Conservation (phyloP, 2,888 invertebrate genomes). For the Dynastes hyllus region DNA sequence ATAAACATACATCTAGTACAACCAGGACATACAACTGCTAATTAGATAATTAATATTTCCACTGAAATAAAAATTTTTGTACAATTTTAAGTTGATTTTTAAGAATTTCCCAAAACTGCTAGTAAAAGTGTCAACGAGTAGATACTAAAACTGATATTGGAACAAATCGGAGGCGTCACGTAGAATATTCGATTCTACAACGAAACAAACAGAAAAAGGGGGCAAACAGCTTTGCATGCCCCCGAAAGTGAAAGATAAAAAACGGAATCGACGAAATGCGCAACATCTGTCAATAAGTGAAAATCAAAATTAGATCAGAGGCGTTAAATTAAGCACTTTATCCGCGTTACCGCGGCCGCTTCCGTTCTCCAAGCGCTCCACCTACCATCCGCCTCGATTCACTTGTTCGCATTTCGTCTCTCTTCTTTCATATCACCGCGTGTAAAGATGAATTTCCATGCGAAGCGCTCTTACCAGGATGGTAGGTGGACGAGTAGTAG, state of each 20-base stretch:
- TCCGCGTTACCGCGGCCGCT: background rate
- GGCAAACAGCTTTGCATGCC: too few relatives aligned
- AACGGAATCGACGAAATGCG: constrained; percentile 3
- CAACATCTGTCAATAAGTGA: constrained; percentile 34
- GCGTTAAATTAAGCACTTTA: constrained; percentile 37
- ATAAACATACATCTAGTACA: too few relatives aligned
- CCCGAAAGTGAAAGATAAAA: too few relatives aligned
- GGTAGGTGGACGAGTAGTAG: constrained; percentile 1
- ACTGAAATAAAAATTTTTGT: too few relatives aligned
- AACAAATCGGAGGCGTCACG: constrained; percentile 1
- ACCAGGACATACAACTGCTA: too few relatives aligned
- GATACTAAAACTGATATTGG: background rate
- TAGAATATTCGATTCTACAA: background rate
- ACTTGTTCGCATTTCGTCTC: constrained; percentile 13
- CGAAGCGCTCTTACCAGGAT: background rate
- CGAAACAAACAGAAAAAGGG: constrained; percentile 6
- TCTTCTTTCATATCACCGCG: constrained; percentile 8
- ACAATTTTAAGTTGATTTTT: too few relatives aligned
- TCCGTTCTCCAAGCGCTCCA: background rate
- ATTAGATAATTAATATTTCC: too few relatives aligned
- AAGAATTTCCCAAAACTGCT: too few relatives aligned
- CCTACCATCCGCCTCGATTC: constrained; percentile 4
- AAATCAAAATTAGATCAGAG: constrained; percentile 38
- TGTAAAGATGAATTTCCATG: constrained; percentile 33
- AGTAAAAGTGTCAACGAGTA: background rate